phyloP scores from a whole-genome alignment of 1,140 invertebrate species.

The Portunus trituberculatus region DNA sequence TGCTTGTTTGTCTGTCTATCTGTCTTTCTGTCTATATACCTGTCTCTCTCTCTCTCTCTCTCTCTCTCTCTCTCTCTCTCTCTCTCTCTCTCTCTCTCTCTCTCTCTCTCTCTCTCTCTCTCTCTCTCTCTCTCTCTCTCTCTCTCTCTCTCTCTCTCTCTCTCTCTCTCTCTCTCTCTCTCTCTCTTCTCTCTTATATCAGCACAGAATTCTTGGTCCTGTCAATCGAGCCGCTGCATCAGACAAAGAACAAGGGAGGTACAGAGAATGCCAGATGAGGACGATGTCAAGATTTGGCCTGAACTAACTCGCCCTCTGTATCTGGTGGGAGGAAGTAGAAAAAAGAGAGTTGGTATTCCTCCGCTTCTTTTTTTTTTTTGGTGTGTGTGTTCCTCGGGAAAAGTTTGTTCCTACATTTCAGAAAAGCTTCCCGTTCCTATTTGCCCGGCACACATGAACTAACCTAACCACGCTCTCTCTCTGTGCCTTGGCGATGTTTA shows the following conservation, averaged over 20 bases:
- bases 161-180: too few relatives aligned
- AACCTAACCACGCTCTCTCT: background rate
- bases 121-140: too few relatives aligned
- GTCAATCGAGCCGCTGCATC: background rate
- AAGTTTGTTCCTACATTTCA: background rate
- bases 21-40: too few relatives aligned
- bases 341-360: background rate
- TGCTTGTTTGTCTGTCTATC: too few relatives aligned
- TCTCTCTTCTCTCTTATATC: too few relatives aligned
- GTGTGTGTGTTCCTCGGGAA: background rate
- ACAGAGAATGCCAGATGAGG: background rate
- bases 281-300: background rate
- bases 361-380: background rate
- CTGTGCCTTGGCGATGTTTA: background rate
- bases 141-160: too few relatives aligned
- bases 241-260: background rate
- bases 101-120: too few relatives aligned
- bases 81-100: too few relatives aligned
- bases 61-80: too few relatives aligned
- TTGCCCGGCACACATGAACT: background rate
- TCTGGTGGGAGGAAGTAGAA: background rate
- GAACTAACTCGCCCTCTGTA: background rate
- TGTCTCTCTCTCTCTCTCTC: too few relatives aligned
- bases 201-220: too few relatives aligned
- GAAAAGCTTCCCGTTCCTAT: background rate